phyloP scores from a whole-genome alignment of 2,113 vertebrate genomes.

The Typhlomys cinereus region DNA sequence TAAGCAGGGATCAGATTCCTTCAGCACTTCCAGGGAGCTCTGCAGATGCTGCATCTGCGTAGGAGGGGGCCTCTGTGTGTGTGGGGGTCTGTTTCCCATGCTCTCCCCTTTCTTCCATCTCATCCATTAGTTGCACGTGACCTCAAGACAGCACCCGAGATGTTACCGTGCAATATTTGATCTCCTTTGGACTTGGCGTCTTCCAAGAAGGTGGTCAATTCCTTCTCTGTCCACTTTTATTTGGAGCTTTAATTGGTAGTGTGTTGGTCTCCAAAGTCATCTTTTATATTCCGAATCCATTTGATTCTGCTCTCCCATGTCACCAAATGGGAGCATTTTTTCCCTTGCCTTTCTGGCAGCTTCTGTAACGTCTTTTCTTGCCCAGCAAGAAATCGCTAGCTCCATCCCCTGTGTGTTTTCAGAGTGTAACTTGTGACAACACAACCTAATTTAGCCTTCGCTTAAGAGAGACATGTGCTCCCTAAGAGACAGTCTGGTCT shows the following conservation, averaged over 20 bases:
- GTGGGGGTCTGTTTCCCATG: background rate
- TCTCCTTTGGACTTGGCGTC: slow-evolving; percentile 7
- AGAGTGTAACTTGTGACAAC: background rate
- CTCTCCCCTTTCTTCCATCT: slow-evolving; percentile 46
- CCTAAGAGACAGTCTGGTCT: background rate
- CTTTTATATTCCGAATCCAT: slow-evolving; percentile 4
- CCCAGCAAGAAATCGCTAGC: background rate
- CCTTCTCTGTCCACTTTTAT: background rate
- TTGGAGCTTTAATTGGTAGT: slow-evolving; percentile 35
- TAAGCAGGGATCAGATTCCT: background rate
- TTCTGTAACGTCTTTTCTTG: background rate
- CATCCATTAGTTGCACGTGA: slow-evolving; percentile 34
- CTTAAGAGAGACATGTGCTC: background rate
- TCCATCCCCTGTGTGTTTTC: background rate
- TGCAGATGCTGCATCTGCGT: background rate
- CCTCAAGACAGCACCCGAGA: slow-evolving; percentile 33
- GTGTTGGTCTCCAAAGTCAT: background rate
- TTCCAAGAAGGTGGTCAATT: slow-evolving; percentile 17
- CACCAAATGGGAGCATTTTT: background rate
- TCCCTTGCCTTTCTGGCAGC: background rate
- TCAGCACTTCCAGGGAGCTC: background rate
- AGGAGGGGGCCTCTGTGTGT: no score
- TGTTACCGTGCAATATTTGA: slow-evolving; percentile 27
- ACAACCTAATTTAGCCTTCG: slow-evolving; percentile 50
- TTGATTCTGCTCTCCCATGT: slow-evolving; percentile 12